Percentiles rank a stretch among this genome's conserved stretches.
These are phyloP conservation scores for Antheraea mylitta DNA, from an alignment of 1,140 invertebrate species.

Conservation along the genomic window DNA sequence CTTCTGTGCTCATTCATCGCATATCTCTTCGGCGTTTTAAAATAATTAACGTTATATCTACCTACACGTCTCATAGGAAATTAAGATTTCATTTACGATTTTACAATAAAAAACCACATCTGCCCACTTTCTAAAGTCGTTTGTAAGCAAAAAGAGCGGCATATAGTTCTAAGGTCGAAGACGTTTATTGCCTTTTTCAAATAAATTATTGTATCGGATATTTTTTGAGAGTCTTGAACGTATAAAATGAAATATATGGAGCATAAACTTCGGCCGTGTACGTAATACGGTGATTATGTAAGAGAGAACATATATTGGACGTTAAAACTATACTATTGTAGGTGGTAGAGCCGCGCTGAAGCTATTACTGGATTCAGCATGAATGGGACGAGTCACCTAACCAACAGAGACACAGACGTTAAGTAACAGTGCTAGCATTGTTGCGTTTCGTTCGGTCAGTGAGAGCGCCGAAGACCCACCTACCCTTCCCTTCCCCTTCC, in stretches of 20 bases:
- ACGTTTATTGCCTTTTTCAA: constrained; percentile 4
- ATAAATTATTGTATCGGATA: constrained; percentile 9
- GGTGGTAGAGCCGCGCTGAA: no score
- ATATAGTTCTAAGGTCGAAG: background rate
- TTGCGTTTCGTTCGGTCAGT: no score
- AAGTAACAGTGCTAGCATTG: no score
- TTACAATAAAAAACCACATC: background rate
- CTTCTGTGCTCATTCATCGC: no score
- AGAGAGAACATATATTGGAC: no score
- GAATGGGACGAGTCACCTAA: no score
- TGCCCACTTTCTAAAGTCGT: background rate
- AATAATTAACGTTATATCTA: background rate
- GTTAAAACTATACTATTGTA: no score
- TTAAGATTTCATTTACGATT: background rate
- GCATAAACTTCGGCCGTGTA: background rate
- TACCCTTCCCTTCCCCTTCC: no score
- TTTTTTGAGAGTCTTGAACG: background rate
- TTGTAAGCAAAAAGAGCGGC: background rate
- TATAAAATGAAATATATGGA: constrained; percentile 7
- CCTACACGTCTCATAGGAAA: background rate
- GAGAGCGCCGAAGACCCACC: no score
- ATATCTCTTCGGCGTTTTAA: no score
- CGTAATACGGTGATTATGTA: background rate
- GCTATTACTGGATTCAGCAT: no score
- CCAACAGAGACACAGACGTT: no score